These are phyloP conservation scores for Stigmatopora argus DNA, from an alignment of 2,113 vertebrate species.

Conservation along the genomic window DNA sequence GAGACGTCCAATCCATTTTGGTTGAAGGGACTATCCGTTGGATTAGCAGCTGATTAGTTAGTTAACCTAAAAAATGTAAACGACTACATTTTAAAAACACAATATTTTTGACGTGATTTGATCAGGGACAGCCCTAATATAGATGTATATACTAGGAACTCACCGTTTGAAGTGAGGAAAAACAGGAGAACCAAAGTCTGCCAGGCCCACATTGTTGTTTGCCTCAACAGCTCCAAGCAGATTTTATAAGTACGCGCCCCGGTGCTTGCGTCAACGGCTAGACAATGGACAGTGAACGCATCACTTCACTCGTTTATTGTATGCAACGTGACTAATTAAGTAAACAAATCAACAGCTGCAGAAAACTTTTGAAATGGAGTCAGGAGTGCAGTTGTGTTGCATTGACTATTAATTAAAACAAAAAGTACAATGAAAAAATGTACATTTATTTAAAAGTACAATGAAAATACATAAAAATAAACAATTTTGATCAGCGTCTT, in stretches of 20 bases:
- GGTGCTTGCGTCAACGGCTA: background rate
- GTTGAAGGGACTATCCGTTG: too few relatives aligned
- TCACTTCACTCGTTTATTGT: background rate
- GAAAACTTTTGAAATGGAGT: background rate
- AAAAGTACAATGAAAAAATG: too few relatives aligned
- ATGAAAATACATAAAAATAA: too few relatives aligned
- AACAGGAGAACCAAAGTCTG: background rate
- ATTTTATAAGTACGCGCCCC: background rate
- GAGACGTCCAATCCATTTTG: too few relatives aligned
- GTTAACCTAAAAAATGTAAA: background rate
- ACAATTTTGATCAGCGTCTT: too few relatives aligned
- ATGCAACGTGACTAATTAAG: background rate
- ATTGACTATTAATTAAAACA: background rate
- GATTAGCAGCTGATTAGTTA: too few relatives aligned
- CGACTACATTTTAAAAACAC: background rate
- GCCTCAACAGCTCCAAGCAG: background rate
- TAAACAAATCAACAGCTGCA: slow-evolving; percentile 1
- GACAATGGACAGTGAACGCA: background rate
- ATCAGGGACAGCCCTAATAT: too few relatives aligned
- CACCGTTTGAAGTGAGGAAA: slow-evolving; percentile 21
- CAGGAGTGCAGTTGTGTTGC: background rate
- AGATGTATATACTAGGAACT: too few relatives aligned
- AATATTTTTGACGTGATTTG: background rate
- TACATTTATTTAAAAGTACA: too few relatives aligned
- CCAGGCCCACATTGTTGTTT: slow-evolving; percentile 25